These are phyloP conservation scores for Zaprionus africanus DNA, from an alignment of 1,140 invertebrate species.

Conservation along the genomic window DNA sequence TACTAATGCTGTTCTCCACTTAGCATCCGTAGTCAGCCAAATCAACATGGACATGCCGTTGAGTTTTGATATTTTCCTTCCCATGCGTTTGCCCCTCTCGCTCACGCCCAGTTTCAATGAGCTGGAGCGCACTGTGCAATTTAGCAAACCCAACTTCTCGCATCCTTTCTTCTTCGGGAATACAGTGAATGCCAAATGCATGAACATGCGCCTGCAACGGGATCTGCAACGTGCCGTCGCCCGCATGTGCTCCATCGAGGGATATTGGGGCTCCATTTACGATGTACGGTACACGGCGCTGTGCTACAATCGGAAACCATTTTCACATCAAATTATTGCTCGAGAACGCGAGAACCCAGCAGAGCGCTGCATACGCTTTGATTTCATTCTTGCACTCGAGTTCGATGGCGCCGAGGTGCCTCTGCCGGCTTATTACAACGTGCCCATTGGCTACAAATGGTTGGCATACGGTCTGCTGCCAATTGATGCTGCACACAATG, in stretches of 20 bases:
- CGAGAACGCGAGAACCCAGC: not conserved
- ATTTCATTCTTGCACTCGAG: slow-evolving; percentile 52
- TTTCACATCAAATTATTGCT: slow-evolving; percentile 49
- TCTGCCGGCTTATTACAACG: slow-evolving; percentile 38
- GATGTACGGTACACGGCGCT: slow-evolving; percentile 34
- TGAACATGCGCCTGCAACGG: slow-evolving; percentile 43
- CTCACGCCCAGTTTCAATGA: slow-evolving; percentile 34
- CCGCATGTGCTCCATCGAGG: not conserved
- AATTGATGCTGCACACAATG: not conserved
- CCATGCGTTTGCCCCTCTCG: slow-evolving; percentile 37
- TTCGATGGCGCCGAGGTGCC: slow-evolving; percentile 33
- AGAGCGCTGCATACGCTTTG: slow-evolving; percentile 41
- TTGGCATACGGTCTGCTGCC: slow-evolving; percentile 44
- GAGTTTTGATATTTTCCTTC: slow-evolving; percentile 54
- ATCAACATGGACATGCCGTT: slow-evolving; percentile 48
- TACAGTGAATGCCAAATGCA: slow-evolving; percentile 34
- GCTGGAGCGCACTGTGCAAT: slow-evolving; percentile 22
- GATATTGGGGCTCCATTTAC: slow-evolving; percentile 14
- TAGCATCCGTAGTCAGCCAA: slow-evolving; percentile 40
- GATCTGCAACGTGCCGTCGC: slow-evolving; percentile 33
- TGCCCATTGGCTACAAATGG: slow-evolving; percentile 40
- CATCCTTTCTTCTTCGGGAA: slow-evolving; percentile 59
- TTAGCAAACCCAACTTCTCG: not conserved
- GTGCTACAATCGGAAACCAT: slow-evolving; percentile 19
- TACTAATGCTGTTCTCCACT: no score